Evolutionary conservation across 2,113 vertebrate species (phyloP).

Genomic region (Erythrocercus mccallii): DNA sequence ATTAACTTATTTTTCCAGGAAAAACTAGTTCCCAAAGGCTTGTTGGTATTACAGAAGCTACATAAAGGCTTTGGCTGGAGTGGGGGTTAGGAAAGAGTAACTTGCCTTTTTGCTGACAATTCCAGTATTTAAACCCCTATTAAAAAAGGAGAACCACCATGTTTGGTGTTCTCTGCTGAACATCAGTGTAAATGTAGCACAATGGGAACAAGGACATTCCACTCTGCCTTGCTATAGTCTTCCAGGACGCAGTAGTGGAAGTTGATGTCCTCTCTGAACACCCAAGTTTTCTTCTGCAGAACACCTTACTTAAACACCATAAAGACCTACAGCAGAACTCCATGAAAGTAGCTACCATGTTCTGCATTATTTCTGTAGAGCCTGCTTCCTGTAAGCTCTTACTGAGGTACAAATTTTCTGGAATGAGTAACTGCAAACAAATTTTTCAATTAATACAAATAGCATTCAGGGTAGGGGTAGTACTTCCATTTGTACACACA

Average conservation of each 20-base stretch:
- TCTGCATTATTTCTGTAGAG: neutral
- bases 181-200: neutral
- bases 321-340: neutral
- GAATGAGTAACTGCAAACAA: neutral
- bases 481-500: neutral
- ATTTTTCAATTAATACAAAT: neutral
- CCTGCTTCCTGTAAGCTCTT: neutral
- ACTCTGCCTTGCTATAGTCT: accelerated
- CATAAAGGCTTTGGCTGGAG: neutral
- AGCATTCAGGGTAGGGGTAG: neutral
- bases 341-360: neutral
- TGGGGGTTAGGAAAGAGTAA: neutral
- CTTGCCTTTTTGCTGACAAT: neutral
- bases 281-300: neutral
- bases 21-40: slow-evolving; percentile 12
- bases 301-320: neutral
- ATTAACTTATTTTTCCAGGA: slow-evolving; percentile 8
- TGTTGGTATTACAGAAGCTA: neutral
- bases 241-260: neutral
- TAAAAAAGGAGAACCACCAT: neutral
- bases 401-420: accelerated
- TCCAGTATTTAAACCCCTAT: neutral
- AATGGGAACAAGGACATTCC: neutral
- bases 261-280: neutral
- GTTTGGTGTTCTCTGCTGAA: neutral